Evolutionary conservation across 2,888 invertebrate genomes (phyloP).

Genomic region (Andricus curvator): DNA sequence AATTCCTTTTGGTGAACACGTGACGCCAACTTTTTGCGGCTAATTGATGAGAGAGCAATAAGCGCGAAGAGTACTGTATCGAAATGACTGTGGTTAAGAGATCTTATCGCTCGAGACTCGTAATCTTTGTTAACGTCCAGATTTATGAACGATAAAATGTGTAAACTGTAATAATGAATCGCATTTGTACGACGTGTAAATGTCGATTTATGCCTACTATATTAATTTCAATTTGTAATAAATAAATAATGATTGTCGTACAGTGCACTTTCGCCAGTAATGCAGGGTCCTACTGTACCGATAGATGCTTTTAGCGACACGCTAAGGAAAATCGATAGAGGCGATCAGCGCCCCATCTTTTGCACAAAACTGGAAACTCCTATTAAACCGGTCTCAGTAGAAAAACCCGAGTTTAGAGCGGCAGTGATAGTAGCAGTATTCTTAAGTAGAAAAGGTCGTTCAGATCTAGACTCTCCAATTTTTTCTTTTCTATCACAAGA

Average conservation of each 20-base stretch:
- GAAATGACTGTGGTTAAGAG: constrained; percentile 51
- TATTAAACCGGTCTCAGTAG: not conserved
- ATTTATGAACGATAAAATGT: constrained; percentile 73
- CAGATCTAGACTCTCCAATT: not conserved
- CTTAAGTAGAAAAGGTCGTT: not conserved
- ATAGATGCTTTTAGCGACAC: not conserved
- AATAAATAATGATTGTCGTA: constrained; percentile 8
- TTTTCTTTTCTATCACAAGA: not conserved
- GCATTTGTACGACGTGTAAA: constrained; percentile 65
- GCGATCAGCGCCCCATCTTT: constrained; percentile 22
- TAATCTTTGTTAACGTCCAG: constrained; percentile 66
- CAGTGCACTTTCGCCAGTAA: not conserved
- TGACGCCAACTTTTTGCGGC: constrained; percentile 15
- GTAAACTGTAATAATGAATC: constrained; percentile 71
- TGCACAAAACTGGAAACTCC: not conserved
- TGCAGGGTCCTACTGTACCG: constrained; percentile 11
- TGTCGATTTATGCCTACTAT: constrained; percentile 61
- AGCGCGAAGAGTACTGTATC: constrained; percentile 38
- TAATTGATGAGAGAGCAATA: constrained; percentile 35
- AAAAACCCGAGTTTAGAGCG: not conserved
- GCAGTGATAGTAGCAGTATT: not conserved
- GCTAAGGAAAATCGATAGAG: not conserved
- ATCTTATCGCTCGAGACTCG: constrained; percentile 64
- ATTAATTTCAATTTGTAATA: constrained; percentile 52
- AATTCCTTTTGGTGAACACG: not conserved